These are phyloP conservation scores for Apeltes quadracus DNA, from an alignment of 2,113 vertebrate species.

Conservation along the genomic window DNA sequence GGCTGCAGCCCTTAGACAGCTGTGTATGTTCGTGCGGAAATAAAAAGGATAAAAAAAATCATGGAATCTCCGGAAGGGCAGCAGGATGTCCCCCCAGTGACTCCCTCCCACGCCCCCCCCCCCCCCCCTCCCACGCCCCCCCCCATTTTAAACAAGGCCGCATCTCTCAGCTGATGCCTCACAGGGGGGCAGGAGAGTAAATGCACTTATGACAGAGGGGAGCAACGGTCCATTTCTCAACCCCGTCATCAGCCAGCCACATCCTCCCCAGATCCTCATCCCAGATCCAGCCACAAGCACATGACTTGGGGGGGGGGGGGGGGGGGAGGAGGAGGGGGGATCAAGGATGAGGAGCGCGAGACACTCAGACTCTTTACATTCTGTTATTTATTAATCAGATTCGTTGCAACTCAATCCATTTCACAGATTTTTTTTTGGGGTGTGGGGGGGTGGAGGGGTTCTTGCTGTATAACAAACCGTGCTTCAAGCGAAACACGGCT, in stretches of 20 bases:
- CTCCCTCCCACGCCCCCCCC: slow-evolving; percentile 5
- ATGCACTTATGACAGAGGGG: slow-evolving; percentile 74
- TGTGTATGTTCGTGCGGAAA: slow-evolving; percentile 49
- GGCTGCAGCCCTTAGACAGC: slow-evolving; percentile 33
- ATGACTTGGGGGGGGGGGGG: slow-evolving; percentile 24
- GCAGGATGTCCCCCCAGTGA: slow-evolving; percentile 47
- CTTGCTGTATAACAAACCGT: too few species aligned
- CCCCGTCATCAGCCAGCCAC: slow-evolving; percentile 61
- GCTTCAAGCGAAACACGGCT: slow-evolving; percentile 8
- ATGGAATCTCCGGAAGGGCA: slow-evolving; percentile 53
- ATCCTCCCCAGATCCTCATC: slow-evolving; percentile 44
- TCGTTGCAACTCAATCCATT: slow-evolving; percentile 36
- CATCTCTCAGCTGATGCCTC: slow-evolving; percentile 66
- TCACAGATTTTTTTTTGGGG: neutral
- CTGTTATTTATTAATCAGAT: neutral
- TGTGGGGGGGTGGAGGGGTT: too few species aligned
- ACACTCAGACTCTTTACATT: slow-evolving; percentile 34
- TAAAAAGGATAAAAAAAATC: slow-evolving; percentile 21
- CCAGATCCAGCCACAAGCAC: slow-evolving; percentile 35
- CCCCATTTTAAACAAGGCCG: slow-evolving; percentile 50
- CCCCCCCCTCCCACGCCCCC: too few species aligned
- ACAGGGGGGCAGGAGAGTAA: slow-evolving; percentile 62
- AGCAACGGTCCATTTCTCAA: slow-evolving; percentile 63
- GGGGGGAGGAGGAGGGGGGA: neutral
- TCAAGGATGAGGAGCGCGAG: slow-evolving; percentile 53